Base-by-base conservation (phyloP, 2,888 invertebrate species). In the Marronus borbonicus region DNA sequence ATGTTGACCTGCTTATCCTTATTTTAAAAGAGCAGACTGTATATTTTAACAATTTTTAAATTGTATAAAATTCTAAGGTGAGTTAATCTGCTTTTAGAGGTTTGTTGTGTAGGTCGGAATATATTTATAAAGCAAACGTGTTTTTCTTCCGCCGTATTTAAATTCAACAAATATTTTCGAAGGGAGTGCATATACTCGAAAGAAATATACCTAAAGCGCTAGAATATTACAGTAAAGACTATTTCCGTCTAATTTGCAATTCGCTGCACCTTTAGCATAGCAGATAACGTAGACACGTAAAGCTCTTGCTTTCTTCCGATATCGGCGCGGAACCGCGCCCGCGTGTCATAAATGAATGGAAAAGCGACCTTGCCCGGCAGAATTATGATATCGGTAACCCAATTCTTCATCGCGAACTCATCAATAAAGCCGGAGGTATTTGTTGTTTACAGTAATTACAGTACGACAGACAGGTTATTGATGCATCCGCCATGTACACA, bases 321-420 rank as follows among this genome's bases (percentile, higher is more conserved):
- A n/a, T 58, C 55, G 55, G 10, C 20, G 10, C 2, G 55, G 20
- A 17, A 17, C 55, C 55, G 17, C 55, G 24, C 55, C 55, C n/a
- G n/a, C 64, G 7, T 64, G 39, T 64, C 39, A 55, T 69, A 69
- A 69, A 69, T 31, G 69, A 52, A 52, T 69, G 52, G n/a, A 69
- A 52, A 36, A n/a, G 36, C 50, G 69, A 69, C 69, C 50, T 69
- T 69, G 50, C 69, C 52, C 10, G 8, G 10, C 52, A 31, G n/a
- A 69, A 69, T 69, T 69, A 69, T 52, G 55, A 69, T 69, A 69
- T 50, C 52, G 52, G 52, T 69, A 50, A 69, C 69, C 69, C 7
- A 69, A 28, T 69, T 69, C 17, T 69, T 50, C 14, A 52, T 64
- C 31, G 14, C 36, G 36, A 64, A 36, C 39, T 39, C 39, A 36